Conservation (phyloP, 2,113 vertebrate genomes). For the Tragelaphus imberbis region DNA sequence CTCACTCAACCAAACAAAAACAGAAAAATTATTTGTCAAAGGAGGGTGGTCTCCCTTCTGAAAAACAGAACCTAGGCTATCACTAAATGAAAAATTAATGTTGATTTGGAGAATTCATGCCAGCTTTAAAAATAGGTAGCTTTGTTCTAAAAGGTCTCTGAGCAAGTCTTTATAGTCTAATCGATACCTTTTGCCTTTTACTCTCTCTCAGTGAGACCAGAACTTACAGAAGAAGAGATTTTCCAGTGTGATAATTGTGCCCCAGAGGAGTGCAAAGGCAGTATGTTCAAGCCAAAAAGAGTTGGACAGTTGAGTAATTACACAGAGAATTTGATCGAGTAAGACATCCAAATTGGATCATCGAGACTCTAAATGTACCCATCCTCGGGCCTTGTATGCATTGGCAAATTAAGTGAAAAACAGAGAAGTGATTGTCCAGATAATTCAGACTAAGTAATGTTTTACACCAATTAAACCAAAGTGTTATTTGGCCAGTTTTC, state of each 20-base stretch:
- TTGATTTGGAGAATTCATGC: background rate
- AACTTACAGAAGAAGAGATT: background rate
- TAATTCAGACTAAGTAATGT: conserved; percentile 32
- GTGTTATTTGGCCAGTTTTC: background rate
- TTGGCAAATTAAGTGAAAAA: conserved; percentile 48
- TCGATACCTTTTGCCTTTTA: background rate
- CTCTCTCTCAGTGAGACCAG: background rate
- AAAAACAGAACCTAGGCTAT: background rate
- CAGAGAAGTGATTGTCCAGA: conserved; percentile 12
- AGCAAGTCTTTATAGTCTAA: background rate
- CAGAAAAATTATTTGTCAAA: background rate
- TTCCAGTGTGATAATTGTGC: background rate
- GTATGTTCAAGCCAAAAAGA: background rate
- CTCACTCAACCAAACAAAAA: background rate
- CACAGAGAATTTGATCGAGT: conserved; percentile 28
- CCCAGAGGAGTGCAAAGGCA: background rate
- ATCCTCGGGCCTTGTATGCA: background rate
- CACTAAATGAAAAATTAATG: background rate
- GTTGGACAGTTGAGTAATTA: conserved; percentile 4
- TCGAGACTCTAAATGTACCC: background rate
- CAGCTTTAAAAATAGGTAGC: background rate
- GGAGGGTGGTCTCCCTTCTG: background rate
- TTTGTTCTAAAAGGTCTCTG: background rate
- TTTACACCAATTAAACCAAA: conserved; percentile 29
- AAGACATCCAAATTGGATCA: background rate